Conservation (phyloP, 64 coral and sea anemone genomes). For the Pocillopora verrucosa region DNA sequence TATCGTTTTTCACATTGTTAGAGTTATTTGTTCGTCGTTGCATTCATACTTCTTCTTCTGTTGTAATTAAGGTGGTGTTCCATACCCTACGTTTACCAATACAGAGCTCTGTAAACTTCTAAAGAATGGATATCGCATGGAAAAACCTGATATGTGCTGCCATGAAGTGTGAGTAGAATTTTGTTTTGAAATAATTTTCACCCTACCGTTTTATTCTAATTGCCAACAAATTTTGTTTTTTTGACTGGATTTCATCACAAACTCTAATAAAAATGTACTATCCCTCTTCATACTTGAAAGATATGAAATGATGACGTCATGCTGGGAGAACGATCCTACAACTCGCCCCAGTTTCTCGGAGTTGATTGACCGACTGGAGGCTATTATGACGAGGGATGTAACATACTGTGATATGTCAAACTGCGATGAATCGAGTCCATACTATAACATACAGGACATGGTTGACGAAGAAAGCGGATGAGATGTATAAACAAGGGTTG, state of each 20-base stretch:
- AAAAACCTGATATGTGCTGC: conserved; percentile 1
- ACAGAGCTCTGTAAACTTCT: background rate
- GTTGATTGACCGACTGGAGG: conserved; percentile 56
- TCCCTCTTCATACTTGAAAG: background rate
- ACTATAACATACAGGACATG: conserved; percentile 54
- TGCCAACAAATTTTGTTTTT: background rate
- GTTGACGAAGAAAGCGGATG: background rate
- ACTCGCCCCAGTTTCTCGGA: conserved; percentile 64
- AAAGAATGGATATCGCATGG: background rate
- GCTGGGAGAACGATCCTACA: conserved; percentile 52
- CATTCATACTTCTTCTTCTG: background rate
- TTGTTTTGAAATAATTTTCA: background rate
- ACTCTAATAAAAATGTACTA: background rate
- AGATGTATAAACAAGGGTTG: background rate
- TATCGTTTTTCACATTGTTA: background rate
- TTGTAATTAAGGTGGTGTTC: background rate
- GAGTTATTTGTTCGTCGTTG: background rate
- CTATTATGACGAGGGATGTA: conserved; percentile 69
- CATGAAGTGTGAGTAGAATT: background rate
- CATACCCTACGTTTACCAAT: conserved; percentile 1
- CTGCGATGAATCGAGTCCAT: conserved; percentile 62
- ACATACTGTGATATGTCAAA: conserved; percentile 64
- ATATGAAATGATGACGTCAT: conserved; percentile 64
- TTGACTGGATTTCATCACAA: background rate
- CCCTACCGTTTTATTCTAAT: background rate